Evolutionary conservation across 2,797 vertebrate genomes (phyloP).

Genomic region (Erpetoichthys calabaricus): DNA sequence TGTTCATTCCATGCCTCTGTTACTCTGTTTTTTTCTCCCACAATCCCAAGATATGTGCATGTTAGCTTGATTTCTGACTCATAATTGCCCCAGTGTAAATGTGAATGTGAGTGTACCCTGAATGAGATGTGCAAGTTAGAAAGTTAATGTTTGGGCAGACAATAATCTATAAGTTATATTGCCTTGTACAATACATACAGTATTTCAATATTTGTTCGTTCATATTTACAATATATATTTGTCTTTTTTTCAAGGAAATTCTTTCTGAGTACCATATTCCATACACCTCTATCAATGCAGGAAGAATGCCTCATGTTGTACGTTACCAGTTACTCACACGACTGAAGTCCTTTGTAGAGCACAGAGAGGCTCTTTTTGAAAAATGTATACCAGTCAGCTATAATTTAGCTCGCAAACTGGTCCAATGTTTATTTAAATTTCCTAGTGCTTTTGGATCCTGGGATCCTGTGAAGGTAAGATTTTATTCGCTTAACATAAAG

Average conservation of each 20-base stretch:
- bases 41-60: too few species aligned
- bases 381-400: constrained; percentile 58
- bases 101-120: too few species aligned
- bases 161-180: too few species aligned
- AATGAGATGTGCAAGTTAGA: too few species aligned
- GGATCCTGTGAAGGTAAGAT: constrained; percentile 77
- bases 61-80: too few species aligned
- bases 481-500: neutral
- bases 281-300: constrained; percentile 39
- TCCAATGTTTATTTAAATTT: constrained; percentile 61
- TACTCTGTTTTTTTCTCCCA: too few species aligned
- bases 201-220: neutral
- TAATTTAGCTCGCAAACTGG: constrained; percentile 59
- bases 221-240: neutral
- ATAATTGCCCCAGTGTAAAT: too few species aligned
- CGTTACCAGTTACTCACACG: constrained; percentile 45
- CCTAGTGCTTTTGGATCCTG: constrained; percentile 70
- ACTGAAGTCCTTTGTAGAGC: constrained; percentile 55
- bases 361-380: constrained; percentile 78
- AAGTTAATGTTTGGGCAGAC: too few species aligned
- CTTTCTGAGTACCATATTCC: constrained; percentile 47
- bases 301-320: constrained; percentile 46
- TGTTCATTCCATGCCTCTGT: too few species aligned
- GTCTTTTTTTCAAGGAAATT: constrained; percentile 27
- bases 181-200: neutral